Evolutionary conservation across 2,888 invertebrate genomes (phyloP).

Genomic region (Diplazon laetatorius): DNA sequence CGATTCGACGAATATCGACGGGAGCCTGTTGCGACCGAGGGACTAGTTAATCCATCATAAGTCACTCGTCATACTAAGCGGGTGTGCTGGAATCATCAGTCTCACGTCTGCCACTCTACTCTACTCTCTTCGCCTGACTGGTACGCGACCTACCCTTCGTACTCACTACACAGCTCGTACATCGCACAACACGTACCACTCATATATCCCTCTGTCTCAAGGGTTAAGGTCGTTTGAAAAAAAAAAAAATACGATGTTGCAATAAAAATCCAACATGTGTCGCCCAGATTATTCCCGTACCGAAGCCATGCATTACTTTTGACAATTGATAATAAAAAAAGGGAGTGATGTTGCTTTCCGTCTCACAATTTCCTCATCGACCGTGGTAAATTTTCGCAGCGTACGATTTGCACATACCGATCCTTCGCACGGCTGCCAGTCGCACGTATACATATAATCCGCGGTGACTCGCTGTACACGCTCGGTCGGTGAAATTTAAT

Average conservation of each 20-base stretch:
- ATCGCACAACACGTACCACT: constrained; percentile 23
- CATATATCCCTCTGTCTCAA: background rate
- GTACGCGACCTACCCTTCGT: background rate
- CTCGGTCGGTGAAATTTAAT: constrained; percentile 53
- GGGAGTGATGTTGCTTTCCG: background rate
- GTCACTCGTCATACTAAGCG: constrained; percentile 56
- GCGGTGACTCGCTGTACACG: background rate
- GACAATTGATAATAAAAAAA: constrained; percentile 45
- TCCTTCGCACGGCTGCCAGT: background rate
- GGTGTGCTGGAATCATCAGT: constrained; percentile 48
- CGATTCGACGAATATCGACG: constrained; percentile 46
- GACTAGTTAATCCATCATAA: constrained; percentile 57
- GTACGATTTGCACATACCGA: constrained; percentile 4
- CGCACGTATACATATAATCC: background rate
- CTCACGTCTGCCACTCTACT: constrained; percentile 17
- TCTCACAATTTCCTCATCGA: background rate
- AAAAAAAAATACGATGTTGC: background rate
- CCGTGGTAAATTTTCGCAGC: constrained; percentile 16
- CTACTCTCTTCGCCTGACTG: background rate
- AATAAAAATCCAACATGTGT: background rate
- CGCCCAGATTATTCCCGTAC: constrained; percentile 28
- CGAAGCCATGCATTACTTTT: constrained; percentile 8
- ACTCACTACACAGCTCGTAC: constrained; percentile 3
- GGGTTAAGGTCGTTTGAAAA: constrained; percentile 7
- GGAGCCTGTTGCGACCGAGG: constrained; percentile 43